Evolutionary conservation across 2,113 vertebrate genomes (phyloP).

Genomic region (Macrotis lagotis): DNA sequence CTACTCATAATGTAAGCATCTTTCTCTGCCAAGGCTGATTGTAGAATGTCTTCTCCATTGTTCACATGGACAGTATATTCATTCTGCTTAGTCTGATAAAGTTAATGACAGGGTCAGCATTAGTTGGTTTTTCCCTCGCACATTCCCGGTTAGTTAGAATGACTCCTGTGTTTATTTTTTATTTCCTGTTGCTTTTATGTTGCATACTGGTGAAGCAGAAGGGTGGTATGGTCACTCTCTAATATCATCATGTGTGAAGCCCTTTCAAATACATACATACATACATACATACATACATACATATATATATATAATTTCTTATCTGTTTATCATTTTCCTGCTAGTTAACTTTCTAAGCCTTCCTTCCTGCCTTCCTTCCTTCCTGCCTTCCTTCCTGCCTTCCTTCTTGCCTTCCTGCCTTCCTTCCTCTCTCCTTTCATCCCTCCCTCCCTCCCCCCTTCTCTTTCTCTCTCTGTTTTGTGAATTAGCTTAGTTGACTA

Average conservation of each 20-base stretch:
- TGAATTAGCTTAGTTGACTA: no score
- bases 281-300: no score
- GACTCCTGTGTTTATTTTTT: not conserved
- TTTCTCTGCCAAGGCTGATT: not conserved
- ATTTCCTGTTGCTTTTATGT: not conserved
- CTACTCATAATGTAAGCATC: not conserved
- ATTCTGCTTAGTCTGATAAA: not conserved
- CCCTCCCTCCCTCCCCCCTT: no score
- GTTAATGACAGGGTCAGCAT: not conserved
- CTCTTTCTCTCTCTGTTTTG: not conserved
- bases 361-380: no score
- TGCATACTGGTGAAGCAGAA: not conserved
- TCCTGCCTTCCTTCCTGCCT: no score
- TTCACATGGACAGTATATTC: not conserved
- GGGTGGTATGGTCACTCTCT: not conserved
- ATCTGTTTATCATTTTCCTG: not conserved
- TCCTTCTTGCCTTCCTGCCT: no score
- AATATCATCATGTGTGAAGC: not conserved
- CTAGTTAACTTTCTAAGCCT: not conserved
- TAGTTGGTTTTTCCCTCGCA: not conserved
- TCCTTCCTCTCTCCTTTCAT: rapidly evolving
- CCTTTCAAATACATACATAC: no score
- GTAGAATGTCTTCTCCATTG: not conserved
- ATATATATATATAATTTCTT: not conserved
- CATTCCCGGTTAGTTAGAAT: not conserved